Evolutionary conservation across 2,888 invertebrate genomes (phyloP).

Genomic region (Tachina grossa): DNA sequence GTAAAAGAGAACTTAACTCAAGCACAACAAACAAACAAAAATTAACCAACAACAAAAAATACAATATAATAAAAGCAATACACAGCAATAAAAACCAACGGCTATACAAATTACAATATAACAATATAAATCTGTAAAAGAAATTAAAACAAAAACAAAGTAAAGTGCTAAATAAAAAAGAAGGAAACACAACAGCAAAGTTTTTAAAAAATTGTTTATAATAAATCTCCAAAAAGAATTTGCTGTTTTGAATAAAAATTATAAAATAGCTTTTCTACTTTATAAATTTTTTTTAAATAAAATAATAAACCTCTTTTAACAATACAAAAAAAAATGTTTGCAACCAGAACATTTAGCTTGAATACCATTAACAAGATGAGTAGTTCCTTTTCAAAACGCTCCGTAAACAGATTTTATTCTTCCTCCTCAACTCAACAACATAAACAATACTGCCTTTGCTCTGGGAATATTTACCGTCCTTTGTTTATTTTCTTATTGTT

Average conservation of each 20-base stretch:
- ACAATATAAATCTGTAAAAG: constrained; percentile 37
- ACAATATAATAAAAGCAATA: not conserved
- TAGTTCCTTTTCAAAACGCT: constrained; percentile 66
- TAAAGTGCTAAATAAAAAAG: constrained; percentile 15
- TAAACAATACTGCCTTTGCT: constrained; percentile 61
- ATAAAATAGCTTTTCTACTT: constrained; percentile 11
- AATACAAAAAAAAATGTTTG: constrained; percentile 51
- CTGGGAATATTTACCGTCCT: constrained; percentile 66
- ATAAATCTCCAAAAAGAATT: constrained; percentile 10
- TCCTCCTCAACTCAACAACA: constrained; percentile 28
- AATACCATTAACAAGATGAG: constrained; percentile 61
- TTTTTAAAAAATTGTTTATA: no score
- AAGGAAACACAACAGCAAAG: constrained; percentile 4
- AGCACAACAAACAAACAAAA: constrained; percentile 41
- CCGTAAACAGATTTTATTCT: constrained; percentile 30
- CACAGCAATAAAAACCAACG: constrained; percentile 51
- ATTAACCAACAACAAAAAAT: constrained; percentile 31
- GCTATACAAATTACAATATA: constrained; percentile 44
- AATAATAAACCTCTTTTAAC: constrained; percentile 3
- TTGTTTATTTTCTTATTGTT: constrained; percentile 50
- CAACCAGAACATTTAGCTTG: constrained; percentile 51
- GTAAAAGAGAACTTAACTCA: constrained; percentile 37
- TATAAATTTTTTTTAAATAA: constrained; percentile 7
- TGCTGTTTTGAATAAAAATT: not conserved
- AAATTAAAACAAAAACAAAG: constrained; percentile 22